Conservation (phyloP, 2,113 vertebrate species). For the Tamias sibiricus region DNA sequence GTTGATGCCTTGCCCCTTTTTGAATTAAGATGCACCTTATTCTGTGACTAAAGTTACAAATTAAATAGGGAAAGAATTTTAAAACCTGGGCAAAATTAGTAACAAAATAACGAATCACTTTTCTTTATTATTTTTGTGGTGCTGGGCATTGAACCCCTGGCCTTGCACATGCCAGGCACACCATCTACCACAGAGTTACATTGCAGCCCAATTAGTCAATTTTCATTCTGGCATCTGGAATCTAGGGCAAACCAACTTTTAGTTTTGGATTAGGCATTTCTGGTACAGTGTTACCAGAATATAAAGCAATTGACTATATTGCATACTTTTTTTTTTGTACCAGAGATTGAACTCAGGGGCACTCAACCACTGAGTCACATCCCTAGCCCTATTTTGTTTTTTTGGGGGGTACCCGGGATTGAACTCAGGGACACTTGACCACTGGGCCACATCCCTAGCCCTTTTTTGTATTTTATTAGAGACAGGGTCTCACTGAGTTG, state of each 20-base stretch:
- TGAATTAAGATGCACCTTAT: neutral
- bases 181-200: no score
- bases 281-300: neutral
- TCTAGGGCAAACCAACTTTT: neutral
- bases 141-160: neutral
- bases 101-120: constrained; percentile 4
- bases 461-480: no score
- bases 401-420: no score
- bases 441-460: no score
- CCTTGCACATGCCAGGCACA: neutral
- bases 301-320: neutral
- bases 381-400: no score
- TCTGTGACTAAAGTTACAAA: constrained; percentile 28
- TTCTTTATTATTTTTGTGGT: neutral
- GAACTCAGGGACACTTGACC: no score
- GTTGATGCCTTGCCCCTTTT: neutral
- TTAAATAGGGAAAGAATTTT: constrained; percentile 46
- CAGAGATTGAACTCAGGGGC: no score
- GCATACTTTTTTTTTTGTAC: no score
- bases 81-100: constrained; percentile 18
- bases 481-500: no score
- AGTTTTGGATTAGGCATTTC: constrained; percentile 30
- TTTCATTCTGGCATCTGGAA: constrained; percentile 47
- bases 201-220: neutral
- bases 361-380: no score